Base-by-base conservation (phyloP, 2,797 vertebrate genomes). In the Balearica regulorum region DNA sequence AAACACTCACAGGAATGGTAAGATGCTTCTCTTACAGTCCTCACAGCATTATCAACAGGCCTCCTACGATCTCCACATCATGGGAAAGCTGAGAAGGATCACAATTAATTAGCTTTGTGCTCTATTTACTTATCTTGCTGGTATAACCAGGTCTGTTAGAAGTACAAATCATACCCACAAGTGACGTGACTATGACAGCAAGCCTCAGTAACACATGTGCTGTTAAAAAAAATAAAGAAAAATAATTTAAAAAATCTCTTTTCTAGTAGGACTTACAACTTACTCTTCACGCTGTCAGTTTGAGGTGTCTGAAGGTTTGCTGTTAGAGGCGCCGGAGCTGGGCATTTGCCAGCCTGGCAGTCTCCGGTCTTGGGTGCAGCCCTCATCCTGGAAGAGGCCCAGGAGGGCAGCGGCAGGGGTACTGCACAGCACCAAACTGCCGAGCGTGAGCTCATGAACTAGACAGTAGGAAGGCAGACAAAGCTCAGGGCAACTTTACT, bases 241-340 rank as follows among this genome's bases (percentile, higher is more conserved):
- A 25, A 16, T 16, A 10, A 20, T 37, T 39, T 61, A 11, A 39
- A 61, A 22, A 10, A 5, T 31, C 7, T 43, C 53, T 86, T 75
- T 69, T 10, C 25, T 79, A 24, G 58, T 18, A 62, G 19, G 39
- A 37, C 11, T 77, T 49, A n/a, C 6, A 53, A 13, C 26, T 70
- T 60, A 33, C n/a, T 75, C 37, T 54, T 66, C 33, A 65, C 5
- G 10, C 13, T 3, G 1, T 24, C 21, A 16, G 16, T 64, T 1
- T 58, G 46, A 66, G 26, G 43, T 4, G 2, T 43, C 35, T 39
- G 41, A 70, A 55, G 16, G n/a, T n/a, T 73, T 49, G 14, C 16
- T 35, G 10, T n/a, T n/a, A 64, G 49, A 61, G 37, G 11, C 0
- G 0, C 21, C 2, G 3, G 35, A 33, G 26, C 22, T 53, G 62